Conservation (phyloP, 2,113 vertebrate genomes). For the Cheirogaleus medius region DNA sequence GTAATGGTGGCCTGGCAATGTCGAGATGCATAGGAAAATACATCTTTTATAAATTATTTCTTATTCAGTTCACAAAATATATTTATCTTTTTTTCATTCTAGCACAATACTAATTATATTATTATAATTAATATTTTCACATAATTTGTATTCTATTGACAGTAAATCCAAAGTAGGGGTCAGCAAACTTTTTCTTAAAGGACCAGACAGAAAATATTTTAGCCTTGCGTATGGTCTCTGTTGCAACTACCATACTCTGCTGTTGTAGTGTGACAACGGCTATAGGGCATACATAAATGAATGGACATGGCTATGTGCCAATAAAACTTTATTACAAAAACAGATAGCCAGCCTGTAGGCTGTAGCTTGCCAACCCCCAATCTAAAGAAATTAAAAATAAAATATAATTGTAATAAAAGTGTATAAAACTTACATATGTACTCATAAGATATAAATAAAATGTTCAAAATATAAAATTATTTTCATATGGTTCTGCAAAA, state of each 20-base stretch:
- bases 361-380: background rate
- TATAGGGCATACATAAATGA: background rate
- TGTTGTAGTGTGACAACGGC: background rate
- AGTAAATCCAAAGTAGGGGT: background rate
- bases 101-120: background rate
- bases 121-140: background rate
- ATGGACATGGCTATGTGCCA: background rate
- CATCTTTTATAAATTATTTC: background rate
- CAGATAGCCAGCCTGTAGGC: background rate
- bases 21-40: background rate
- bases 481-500: background rate
- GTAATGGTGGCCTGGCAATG: background rate
- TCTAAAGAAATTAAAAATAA: background rate
- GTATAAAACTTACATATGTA: background rate
- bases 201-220: background rate
- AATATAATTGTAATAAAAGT: background rate
- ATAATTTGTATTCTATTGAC: background rate
- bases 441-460: background rate
- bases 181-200: background rate
- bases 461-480: background rate
- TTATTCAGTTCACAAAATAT: background rate
- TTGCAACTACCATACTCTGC: background rate
- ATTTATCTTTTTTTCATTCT: slow-evolving; percentile 3
- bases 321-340: background rate
- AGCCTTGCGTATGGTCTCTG: background rate